These are phyloP conservation scores for Eupithecia centaureata DNA, from an alignment of 2,888 invertebrate species.

Conservation along the genomic window DNA sequence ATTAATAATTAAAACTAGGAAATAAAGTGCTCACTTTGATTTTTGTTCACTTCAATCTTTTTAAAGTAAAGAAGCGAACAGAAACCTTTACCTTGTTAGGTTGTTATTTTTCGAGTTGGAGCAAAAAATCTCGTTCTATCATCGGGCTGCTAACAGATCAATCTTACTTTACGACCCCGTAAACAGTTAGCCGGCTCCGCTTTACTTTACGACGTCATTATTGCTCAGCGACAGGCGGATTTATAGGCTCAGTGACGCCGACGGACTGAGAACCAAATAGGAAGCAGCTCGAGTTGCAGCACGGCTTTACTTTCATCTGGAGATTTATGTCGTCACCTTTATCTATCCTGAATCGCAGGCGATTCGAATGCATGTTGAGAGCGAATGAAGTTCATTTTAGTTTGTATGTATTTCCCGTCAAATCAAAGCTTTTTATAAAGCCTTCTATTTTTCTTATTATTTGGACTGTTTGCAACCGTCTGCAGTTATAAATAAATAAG, in stretches of 20 bases:
- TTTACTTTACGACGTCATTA: constrained; percentile 17
- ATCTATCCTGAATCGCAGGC: neutral
- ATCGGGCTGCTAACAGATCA: constrained; percentile 6
- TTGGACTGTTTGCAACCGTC: neutral
- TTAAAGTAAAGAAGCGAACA: too few relatives aligned
- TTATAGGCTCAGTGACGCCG: neutral
- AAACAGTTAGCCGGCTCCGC: constrained; percentile 17
- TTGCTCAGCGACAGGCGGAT: constrained; percentile 9
- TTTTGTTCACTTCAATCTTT: too few relatives aligned
- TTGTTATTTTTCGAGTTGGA: too few relatives aligned
- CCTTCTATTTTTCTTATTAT: neutral
- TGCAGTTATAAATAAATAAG: too few relatives aligned
- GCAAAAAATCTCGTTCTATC: too few relatives aligned
- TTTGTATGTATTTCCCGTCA: neutral
- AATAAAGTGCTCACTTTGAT: too few relatives aligned
- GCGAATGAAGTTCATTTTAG: neutral
- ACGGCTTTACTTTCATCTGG: constrained; percentile 4
- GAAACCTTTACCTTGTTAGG: too few relatives aligned
- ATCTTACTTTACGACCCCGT: constrained; percentile 15
- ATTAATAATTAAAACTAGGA: too few relatives aligned
- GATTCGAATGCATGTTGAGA: neutral
- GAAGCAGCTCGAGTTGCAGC: neutral
- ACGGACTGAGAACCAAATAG: constrained; percentile 10
- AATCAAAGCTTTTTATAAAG: neutral
- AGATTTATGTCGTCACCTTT: neutral